Evolutionary conservation across 2,113 vertebrate species (phyloP).

Genomic region (rat (Rattus norvegicus)): DNA sequence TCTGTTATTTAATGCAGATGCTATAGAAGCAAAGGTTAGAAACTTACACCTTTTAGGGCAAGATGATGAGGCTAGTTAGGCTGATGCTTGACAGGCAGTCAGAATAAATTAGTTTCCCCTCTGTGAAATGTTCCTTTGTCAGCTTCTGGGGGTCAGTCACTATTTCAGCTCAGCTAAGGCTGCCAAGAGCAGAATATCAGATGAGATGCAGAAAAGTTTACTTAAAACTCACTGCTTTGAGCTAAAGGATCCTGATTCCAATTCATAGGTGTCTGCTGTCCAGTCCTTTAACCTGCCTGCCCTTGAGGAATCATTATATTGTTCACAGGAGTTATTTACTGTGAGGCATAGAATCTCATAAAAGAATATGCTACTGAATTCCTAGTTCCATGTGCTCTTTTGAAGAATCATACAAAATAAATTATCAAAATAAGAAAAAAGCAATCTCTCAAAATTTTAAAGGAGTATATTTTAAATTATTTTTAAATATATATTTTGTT

Average conservation of each 20-base stretch:
- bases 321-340: conserved; percentile 9
- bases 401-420: background rate
- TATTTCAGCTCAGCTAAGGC: conserved; percentile 54
- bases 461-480: background rate
- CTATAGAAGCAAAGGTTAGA: conserved; percentile 69
- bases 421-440: conserved; percentile 52
- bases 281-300: background rate
- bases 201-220: background rate
- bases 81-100: conserved; percentile 80
- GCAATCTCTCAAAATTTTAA: background rate
- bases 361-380: background rate
- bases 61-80: conserved; percentile 66
- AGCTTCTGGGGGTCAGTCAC: conserved; percentile 65
- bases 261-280: background rate
- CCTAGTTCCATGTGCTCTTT: conserved; percentile 2
- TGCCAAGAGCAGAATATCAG: conserved; percentile 55
- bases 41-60: conserved; percentile 68
- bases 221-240: conserved; percentile 45
- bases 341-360: background rate
- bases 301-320: background rate
- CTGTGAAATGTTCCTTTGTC: conserved; percentile 64
- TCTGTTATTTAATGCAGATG: conserved; percentile 61
- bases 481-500: background rate
- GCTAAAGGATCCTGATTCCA: background rate
- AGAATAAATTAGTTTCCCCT: conserved; percentile 81